Conservation (phyloP, 2,113 vertebrate species). For the Cettia cetti region DNA sequence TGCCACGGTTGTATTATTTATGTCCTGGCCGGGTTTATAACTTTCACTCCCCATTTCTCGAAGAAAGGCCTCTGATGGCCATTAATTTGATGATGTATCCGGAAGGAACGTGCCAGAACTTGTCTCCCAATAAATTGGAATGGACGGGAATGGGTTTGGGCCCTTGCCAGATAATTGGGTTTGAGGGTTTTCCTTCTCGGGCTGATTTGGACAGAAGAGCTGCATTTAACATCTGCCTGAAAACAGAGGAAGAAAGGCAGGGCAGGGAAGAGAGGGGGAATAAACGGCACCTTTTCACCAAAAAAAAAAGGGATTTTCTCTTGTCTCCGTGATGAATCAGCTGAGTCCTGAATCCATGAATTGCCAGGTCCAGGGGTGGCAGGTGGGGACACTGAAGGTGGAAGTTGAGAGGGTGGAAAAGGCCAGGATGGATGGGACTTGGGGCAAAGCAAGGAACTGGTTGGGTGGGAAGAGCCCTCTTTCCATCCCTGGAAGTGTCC, state of each 20-base stretch:
- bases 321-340: background rate
- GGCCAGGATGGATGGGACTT: background rate
- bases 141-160: background rate
- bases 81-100: constrained; percentile 11
- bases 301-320: background rate
- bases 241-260: background rate
- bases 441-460: background rate
- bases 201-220: background rate
- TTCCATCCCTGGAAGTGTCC: too few species aligned
- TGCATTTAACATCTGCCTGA: background rate
- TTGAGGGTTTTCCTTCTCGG: background rate
- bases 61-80: background rate
- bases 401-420: background rate
- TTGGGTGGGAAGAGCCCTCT: too few species aligned
- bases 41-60: background rate
- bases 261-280: background rate
- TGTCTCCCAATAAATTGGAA: background rate
- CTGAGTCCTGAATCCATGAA: accelerated
- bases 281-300: background rate
- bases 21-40: background rate
- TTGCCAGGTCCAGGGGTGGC: background rate
- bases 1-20: background rate
- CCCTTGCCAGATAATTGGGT: background rate
- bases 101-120: constrained; percentile 10
- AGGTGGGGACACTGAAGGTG: background rate